A percentile compares a stretch with the other conserved stretches of the same genome.
Evolutionary conservation across 1,140 invertebrate genomes (phyloP).

Genomic region (Cherax destructor): DNA sequence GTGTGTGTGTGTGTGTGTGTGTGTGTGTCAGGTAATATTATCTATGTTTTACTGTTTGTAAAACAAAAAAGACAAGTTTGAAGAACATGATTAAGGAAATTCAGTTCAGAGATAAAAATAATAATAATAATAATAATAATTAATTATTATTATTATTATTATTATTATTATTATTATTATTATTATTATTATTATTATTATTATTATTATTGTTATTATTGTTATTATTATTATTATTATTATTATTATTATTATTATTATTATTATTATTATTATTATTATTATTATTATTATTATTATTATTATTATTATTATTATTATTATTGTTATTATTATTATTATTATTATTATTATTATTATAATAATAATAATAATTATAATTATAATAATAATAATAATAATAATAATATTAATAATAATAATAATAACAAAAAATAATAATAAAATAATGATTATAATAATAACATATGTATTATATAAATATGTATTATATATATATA

Average conservation of each 20-base stretch:
- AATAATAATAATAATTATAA: constrained; percentile 29
- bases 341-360: constrained; percentile 18
- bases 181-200: constrained; percentile 37
- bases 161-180: constrained; percentile 7
- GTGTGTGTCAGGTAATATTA: too few species aligned
- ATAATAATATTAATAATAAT: neutral
- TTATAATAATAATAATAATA: constrained; percentile 28
- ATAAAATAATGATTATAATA: too few species aligned
- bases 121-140: constrained; percentile 40
- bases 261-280: neutral
- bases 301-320: constrained; percentile 22
- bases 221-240: neutral
- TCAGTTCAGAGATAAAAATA: constrained; percentile 15
- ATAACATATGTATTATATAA: too few species aligned
- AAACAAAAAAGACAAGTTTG: too few species aligned
- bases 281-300: neutral
- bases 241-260: neutral
- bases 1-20: too few species aligned
- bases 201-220: neutral
- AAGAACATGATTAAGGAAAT: constrained; percentile 18
- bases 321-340: neutral
- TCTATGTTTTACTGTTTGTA: too few species aligned
- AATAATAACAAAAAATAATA: too few species aligned
- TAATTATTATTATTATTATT: neutral
- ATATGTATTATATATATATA: too few species aligned